Evolutionary conservation across 2,113 vertebrate genomes (phyloP), one percentile per base, ranked within the genome.

Genomic region (Scytalopus superciliaris): DNA sequence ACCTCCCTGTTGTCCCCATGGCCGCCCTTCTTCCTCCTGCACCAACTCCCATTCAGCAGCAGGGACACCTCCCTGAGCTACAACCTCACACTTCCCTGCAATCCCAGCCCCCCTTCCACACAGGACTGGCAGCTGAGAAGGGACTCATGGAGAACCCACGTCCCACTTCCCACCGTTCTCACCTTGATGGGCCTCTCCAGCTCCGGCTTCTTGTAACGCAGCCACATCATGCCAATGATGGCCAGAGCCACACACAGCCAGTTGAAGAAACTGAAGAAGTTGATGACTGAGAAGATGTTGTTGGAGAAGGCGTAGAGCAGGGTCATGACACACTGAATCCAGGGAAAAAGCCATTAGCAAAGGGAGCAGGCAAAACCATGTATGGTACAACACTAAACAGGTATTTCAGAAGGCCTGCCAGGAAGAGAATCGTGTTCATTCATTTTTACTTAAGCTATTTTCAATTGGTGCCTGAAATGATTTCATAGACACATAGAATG

Each of bases 201-300:
- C 72, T 99, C 99, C 0, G 99, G 99, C 84, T 98, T 99, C 98
- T 98, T 99, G 89, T 98, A 99, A 19, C 99, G 99, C 15, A 99
- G 98, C 99, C 99, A 99, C 98, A 99, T 98, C 99, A 99, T 99
- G 10, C 99, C 99, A 0, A 99, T 31, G 95, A 99, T 99, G 19
- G 99, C 99, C 98, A 99, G 95, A 52, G 99, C 99, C 91, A 99
- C 99, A 4, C 99, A 99, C 12, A 99, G 98, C 99, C 99, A 99
- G 98, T 99, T 99, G 97, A 99, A 99, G 98, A 99, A 99, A 98
- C 99, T 99, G 98, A 99, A 99, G 98, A 99, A 99, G 98, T 99
- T 99, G 94, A 99, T 99, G 97, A 99, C 99, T 5, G 99, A 99
- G 98, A 99, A 99, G 84, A 99, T 99, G 97, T 99, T 98, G 3